Base-by-base conservation (phyloP, 2,797 vertebrate species). In the Argya squamiceps region DNA sequence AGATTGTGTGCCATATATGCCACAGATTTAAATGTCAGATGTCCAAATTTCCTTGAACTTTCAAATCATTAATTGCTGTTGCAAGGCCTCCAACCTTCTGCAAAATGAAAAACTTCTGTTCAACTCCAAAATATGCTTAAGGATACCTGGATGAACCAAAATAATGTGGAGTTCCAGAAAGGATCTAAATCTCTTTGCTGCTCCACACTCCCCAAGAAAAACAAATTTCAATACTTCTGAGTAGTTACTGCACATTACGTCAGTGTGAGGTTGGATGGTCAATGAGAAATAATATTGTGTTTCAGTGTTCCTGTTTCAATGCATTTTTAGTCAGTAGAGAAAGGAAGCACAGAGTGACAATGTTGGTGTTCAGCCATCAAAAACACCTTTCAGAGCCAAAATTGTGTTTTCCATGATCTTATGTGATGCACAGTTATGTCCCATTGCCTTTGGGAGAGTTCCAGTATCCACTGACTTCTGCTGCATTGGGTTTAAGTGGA, bases 321-420 rank as follows among this genome's bases (percentile, higher is more conserved):
- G 32, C 10, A 15, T 39, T 82, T 37, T 69, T 94, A 87, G 46
- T 79, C 36, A 69, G 64, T 39, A 67, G 47, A 47, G 65, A 92
- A 92, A 84, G 95, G 96, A 97, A 96, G 37, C 80, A 46, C 17
- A 26, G 59, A 79, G n/a, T 79, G 70, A 79, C 32, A 56, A 18
- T 69, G 37, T 75, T 84, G 56, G 32, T 69, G 68, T 63, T 74
- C 59, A 86, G 36, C 63, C 46, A 43, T 94, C 52, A 63, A 92
- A 95, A 97, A 93, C 94, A 93, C 37, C 29, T 95, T 92, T 92
- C 79, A 34, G 83, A 93, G 95, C 92, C 95, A 95, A 86, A 90
- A 86, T 29, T 62, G 53, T 49, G 21, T 90, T 96, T 97, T 94
- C 95, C 85, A 15, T 94, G 58, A 92, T 88, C 73, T 92, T 93